These are phyloP conservation scores for Pagetopsis macropterus DNA, from an alignment of 2,797 vertebrate genomes.

Conservation along the genomic window DNA sequence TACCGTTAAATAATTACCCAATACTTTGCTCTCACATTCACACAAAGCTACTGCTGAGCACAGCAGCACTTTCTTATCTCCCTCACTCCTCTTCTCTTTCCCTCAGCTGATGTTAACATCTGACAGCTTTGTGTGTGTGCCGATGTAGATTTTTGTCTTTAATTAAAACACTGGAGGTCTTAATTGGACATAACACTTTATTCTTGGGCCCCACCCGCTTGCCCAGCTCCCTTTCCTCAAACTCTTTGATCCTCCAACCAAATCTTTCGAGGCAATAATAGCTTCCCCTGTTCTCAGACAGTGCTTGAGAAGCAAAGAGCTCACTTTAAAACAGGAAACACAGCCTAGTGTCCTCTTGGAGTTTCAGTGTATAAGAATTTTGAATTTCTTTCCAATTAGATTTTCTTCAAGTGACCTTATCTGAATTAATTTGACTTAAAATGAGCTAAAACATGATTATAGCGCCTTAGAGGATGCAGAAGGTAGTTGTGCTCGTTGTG, in stretches of 20 bases:
- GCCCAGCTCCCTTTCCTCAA: constrained; percentile 44
- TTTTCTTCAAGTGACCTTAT: constrained; percentile 43
- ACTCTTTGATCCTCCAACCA: constrained; percentile 69
- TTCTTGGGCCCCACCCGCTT: constrained; percentile 38
- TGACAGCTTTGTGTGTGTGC: constrained; percentile 68
- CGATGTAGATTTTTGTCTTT: constrained; percentile 55
- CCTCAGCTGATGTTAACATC: constrained; percentile 57
- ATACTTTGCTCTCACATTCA: constrained; percentile 59
- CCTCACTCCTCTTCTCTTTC: constrained; percentile 35
- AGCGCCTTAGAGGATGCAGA: neutral
- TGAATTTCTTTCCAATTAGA: constrained; percentile 26
- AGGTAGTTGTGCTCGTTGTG: constrained; percentile 3
- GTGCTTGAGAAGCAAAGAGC: constrained; percentile 56
- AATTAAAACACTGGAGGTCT: constrained; percentile 77
- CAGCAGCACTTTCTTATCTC: constrained; percentile 62
- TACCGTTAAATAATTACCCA: constrained; percentile 77
- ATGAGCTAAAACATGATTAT: neutral
- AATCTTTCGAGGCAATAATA: constrained; percentile 63
- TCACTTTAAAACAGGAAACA: constrained; percentile 51
- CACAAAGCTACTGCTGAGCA: constrained; percentile 69
- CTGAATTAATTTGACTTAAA: constrained; percentile 16
- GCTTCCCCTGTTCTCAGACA: constrained; percentile 47
- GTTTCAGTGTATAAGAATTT: constrained; percentile 30
- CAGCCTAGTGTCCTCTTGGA: constrained; percentile 19
- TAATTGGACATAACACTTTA: constrained; percentile 76